Evolutionary conservation across 2,113 vertebrate species (phyloP).

Genomic region (Sander lucioperca): DNA sequence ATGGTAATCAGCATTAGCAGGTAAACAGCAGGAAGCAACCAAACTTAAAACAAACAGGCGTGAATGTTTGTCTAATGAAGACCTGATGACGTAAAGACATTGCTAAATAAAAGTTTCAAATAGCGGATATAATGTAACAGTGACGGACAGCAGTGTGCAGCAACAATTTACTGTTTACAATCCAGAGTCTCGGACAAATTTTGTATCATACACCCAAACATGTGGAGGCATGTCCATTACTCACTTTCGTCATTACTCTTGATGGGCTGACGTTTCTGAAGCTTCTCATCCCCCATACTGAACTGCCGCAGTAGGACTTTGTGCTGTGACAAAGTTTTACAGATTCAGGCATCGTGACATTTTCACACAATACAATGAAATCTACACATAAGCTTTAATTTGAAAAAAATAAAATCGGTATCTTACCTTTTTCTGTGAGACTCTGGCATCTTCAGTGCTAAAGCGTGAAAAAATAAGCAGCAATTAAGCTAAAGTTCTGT

Average conservation of each 20-base stretch:
- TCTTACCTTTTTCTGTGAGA: conserved; percentile 91
- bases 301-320: conserved; percentile 96
- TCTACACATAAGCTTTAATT: not conserved
- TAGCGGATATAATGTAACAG: not conserved
- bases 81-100: not conserved
- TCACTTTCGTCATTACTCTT: conserved; percentile 93
- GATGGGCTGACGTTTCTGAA: conserved; percentile 94
- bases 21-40: not conserved
- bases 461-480: conserved; percentile 35
- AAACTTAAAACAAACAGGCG: not conserved
- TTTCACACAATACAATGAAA: not conserved
- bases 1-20: not conserved
- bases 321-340: conserved; percentile 83
- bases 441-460: conserved; percentile 91
- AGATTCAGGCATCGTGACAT: not conserved
- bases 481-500: not conserved
- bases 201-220: not conserved
- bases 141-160: not conserved
- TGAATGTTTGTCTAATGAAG: not conserved
- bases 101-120: not conserved
- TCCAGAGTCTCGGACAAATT: not conserved
- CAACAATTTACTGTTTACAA: not conserved
- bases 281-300: conserved; percentile 91
- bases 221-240: conserved; percentile 46
- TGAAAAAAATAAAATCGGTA: not conserved